Percentiles rank a stretch among this genome's conserved stretches.
phyloP scores from a whole-genome alignment of 2,797 vertebrate species.

The Apodemus agrarius region DNA sequence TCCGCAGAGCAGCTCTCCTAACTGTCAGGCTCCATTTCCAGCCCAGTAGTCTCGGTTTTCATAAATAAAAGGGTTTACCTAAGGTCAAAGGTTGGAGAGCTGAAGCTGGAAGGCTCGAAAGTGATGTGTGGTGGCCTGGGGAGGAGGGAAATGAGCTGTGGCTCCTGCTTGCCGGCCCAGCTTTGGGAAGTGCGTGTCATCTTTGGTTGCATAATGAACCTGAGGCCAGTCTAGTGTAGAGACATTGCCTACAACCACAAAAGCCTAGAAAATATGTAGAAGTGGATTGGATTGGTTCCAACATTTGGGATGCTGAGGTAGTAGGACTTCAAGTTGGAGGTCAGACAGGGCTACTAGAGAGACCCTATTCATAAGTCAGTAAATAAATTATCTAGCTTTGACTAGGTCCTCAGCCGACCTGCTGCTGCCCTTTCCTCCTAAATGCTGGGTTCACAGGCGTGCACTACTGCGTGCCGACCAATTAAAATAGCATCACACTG shows the following conservation, averaged over 20 bases:
- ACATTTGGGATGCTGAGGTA: neutral
- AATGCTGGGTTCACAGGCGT: neutral
- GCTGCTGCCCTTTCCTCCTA: neutral
- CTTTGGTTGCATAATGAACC: neutral
- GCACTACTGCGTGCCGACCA: neutral
- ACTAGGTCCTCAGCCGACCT: neutral
- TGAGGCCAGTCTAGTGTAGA: neutral
- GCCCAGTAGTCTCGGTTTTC: neutral
- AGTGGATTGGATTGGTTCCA: neutral
- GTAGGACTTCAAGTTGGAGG: neutral
- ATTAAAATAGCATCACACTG: neutral
- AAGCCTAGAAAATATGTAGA: neutral
- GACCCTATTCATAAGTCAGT: neutral
- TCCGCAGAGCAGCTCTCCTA: neutral
- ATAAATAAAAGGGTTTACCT: neutral
- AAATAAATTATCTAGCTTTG: neutral
- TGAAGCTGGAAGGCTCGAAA: neutral
- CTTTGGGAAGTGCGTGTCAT: neutral
- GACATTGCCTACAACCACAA: neutral
- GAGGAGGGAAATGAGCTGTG: no score
- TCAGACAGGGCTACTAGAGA: neutral
- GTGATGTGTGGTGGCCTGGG: neutral
- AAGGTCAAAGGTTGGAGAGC: neutral
- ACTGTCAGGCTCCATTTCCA: neutral
- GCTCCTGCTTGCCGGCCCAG: neutral